Base-by-base conservation (phyloP, 1,140 invertebrate genomes). In the Thaumetopoea pityocampa region DNA sequence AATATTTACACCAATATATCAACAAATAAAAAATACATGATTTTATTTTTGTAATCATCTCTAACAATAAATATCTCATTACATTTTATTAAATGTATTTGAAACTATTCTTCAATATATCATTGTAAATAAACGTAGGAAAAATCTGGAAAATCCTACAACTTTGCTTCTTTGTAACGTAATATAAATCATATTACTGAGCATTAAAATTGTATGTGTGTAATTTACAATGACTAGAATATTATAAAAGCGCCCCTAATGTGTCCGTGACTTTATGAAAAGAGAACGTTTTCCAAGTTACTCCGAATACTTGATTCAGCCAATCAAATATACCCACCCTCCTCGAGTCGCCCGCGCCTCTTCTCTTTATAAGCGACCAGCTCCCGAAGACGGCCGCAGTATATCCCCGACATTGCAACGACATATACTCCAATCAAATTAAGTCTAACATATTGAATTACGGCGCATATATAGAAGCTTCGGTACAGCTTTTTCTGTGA, bases 311-410 rank as follows among this genome's bases (percentile, higher is more conserved):
- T 83, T 83, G 77, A 83, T 83, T 81, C 77, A 76, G 74, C 72
- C 76, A 83, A 83, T 83, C 76, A 83, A 81, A 83, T 83, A 83
- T 64, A 79, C 79, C 70, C 79, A 83, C 72, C 79, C 79, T 78
- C 74, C 68, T 28, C 30, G 40, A 36, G 35, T 65, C 79, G 70
- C 76, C 79, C 77, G 63, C 78, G 53, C 76, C 79, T 80, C 72
- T 70, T 62, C 67, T 69, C 79, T 80, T 83, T 83, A 83, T 77
- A 83, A 56, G 51, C 61, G 43, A 52, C 33, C 23, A 35, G 55
- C 52, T n/a, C 38, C 23, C 29, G 46, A 52, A 37, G 44, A 37
- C 48, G 10, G 56, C 34, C 67, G 57, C 79, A 83, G 76, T 82
- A 33, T 50, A 36, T 53, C 46, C 51, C 37, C 45, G 64, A 10